These are phyloP conservation scores for Dicerorhinus sumatrensis DNA, from an alignment of 2,113 vertebrate genomes.

Conservation along the genomic window DNA sequence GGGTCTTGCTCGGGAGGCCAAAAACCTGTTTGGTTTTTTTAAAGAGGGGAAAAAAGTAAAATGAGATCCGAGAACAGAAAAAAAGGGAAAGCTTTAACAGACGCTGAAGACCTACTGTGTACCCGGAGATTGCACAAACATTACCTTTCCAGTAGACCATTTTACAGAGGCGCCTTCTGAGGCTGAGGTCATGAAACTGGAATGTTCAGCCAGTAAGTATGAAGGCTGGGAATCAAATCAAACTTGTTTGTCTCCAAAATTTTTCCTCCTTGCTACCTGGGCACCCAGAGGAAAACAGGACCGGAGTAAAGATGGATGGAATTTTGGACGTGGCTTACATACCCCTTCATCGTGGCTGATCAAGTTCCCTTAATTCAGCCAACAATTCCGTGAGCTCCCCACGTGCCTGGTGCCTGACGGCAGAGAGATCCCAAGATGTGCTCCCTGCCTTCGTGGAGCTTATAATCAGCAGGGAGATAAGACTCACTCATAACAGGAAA, in stretches of 20 bases:
- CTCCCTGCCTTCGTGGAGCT: background rate
- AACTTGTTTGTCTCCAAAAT: background rate
- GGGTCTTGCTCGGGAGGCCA: background rate
- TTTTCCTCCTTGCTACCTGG: background rate
- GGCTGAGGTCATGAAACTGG: background rate
- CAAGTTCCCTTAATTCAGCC: background rate
- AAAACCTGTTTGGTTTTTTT: background rate
- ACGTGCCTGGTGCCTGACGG: fast-evolving
- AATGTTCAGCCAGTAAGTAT: no score
- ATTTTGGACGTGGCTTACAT: fast-evolving
- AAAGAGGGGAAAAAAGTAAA: background rate
- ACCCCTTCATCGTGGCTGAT: background rate
- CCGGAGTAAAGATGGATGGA: background rate
- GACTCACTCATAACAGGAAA: background rate
- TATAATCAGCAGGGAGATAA: background rate
- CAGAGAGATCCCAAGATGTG: background rate
- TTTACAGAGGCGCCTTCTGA: background rate
- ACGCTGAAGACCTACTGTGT: background rate
- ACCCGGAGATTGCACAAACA: fast-evolving
- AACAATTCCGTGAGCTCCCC: background rate
- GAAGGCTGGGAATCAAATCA: background rate
- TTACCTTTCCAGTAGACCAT: background rate
- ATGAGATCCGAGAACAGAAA: background rate
- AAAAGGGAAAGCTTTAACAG: background rate
- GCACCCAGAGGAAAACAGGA: background rate